Percentiles rank a stretch among this genome's conserved stretches.
Conservation (phyloP, 2,797 vertebrate species). For the Muraenolepis orangiensis region DNA sequence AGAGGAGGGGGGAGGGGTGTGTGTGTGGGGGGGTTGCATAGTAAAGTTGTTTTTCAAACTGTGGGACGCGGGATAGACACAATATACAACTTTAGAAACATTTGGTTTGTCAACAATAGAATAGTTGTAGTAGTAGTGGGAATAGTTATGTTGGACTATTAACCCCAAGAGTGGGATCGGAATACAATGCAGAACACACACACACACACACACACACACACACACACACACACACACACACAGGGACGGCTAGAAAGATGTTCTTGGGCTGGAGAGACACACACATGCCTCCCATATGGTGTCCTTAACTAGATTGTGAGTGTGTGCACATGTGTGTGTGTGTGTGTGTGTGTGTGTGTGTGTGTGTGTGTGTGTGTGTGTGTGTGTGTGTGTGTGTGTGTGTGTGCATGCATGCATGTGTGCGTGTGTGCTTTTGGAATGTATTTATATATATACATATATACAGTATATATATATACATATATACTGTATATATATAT, state of each 20-base stretch:
- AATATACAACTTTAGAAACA: no score
- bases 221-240: no score
- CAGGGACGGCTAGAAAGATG: no score
- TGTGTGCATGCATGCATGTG: not conserved
- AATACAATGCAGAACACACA: not conserved
- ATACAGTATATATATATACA: no score
- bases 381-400: constrained; percentile 8
- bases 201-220: no score
- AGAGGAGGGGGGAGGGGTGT: not conserved
- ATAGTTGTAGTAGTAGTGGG: not conserved
- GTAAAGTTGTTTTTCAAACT: not conserved
- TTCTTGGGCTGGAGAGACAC: not conserved
- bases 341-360: constrained; percentile 3
- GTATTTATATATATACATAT: no score
- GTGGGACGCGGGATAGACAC: no score
- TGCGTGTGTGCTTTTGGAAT: not conserved
- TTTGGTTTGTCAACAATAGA: no score
- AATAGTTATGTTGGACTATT: not conserved
- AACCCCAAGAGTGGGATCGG: not conserved
- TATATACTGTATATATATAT: not conserved
- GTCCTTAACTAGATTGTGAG: not conserved
- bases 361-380: constrained; percentile 9
- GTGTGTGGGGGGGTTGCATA: not conserved
- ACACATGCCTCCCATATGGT: not conserved
- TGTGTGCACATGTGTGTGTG: not conserved